Conservation (phyloP, 2,888 invertebrate genomes). For the Neria commutata region DNA sequence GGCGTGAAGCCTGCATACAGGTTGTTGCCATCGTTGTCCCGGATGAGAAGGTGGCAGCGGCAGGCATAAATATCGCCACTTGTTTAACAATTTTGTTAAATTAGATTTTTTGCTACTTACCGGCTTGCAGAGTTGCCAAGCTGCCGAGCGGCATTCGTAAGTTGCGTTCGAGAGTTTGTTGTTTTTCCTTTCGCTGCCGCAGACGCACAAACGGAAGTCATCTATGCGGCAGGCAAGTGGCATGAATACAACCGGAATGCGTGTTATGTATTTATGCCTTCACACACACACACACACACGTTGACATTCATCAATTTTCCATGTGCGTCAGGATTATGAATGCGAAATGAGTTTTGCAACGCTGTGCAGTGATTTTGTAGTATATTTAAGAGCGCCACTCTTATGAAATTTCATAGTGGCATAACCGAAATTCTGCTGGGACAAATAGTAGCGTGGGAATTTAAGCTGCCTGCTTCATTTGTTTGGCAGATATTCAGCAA, state of each 20-base stretch:
- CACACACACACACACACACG: too few species aligned
- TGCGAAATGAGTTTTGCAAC: too few species aligned
- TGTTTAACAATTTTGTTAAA: slow-evolving; percentile 11
- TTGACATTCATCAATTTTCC: background rate
- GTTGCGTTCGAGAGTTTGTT: background rate
- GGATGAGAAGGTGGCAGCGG: background rate
- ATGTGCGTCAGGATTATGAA: slow-evolving; percentile 2
- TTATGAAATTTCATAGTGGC: too few species aligned
- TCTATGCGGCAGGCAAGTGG: background rate
- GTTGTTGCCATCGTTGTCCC: too few species aligned
- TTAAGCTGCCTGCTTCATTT: background rate
- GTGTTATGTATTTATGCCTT: background rate
- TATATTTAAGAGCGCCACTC: too few species aligned
- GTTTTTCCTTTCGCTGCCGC: background rate
- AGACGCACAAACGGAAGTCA: background rate
- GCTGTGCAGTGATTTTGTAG: too few species aligned
- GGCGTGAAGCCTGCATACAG: background rate
- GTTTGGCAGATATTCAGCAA: background rate
- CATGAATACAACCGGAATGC: background rate
- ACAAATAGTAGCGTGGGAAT: background rate
- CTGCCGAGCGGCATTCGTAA: background rate
- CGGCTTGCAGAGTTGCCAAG: background rate
- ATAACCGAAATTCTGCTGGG: too few species aligned
- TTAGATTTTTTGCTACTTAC: background rate
- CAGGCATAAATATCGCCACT: slow-evolving; percentile 7